Evolutionary conservation across 2,797 vertebrate genomes (phyloP).

Genomic region (Falco columbarius): DNA sequence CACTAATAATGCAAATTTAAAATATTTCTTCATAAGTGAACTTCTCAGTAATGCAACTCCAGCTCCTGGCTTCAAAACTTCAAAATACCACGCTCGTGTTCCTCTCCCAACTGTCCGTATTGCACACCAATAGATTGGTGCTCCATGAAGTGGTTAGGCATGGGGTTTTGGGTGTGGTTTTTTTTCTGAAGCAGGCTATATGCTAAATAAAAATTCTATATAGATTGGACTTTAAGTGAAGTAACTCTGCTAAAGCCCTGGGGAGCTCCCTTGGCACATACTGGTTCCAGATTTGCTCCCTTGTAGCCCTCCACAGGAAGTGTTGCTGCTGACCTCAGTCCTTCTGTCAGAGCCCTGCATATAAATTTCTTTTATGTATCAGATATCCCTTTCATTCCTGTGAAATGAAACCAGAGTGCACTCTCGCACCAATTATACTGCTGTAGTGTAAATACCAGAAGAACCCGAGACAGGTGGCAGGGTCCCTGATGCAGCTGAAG

Average conservation of each 20-base stretch:
- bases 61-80: neutral
- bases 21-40: neutral
- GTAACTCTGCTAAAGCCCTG: fast-evolving
- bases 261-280: neutral
- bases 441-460: neutral
- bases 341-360: neutral
- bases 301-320: fast-evolving
- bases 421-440: neutral
- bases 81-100: fast-evolving
- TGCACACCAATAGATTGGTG: neutral
- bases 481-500: neutral
- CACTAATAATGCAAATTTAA: neutral
- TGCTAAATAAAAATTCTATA: fast-evolving
- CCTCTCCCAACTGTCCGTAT: neutral
- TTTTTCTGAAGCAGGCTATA: neutral
- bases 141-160: neutral
- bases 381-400: neutral
- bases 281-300: neutral
- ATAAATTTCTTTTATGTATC: neutral
- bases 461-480: neutral
- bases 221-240: neutral
- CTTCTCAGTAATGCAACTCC: neutral
- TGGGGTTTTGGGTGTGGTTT: neutral
- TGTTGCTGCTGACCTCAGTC: neutral
- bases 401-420: neutral